phyloP scores from a whole-genome alignment of 2,888 invertebrate species.

The Hirudinaria manillensis region DNA sequence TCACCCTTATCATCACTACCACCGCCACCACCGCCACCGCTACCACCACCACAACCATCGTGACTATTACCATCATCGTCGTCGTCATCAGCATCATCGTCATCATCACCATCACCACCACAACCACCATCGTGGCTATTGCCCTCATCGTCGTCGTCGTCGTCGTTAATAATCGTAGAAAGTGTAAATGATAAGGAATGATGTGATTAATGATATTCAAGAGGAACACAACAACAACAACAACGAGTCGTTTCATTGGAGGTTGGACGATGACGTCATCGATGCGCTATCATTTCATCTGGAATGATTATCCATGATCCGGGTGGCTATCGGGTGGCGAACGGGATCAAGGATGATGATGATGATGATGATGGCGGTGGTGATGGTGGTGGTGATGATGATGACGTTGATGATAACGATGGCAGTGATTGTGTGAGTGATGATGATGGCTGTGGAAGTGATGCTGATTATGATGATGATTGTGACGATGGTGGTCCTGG shows the following conservation, averaged over 20 bases:
- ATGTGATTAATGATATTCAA: no score
- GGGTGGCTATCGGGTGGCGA: background rate
- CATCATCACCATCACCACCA: background rate
- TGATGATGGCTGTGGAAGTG: constrained; percentile 33
- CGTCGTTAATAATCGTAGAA: no score
- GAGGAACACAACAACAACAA: background rate
- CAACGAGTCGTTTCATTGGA: background rate
- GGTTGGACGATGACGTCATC: background rate
- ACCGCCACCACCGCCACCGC: background rate
- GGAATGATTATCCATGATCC: background rate
- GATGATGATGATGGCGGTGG: constrained; percentile 34
- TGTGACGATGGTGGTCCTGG: constrained; percentile 3
- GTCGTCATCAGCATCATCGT: no score
- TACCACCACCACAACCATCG: background rate
- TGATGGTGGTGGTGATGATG: constrained; percentile 36
- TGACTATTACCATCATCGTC: background rate
- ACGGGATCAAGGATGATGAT: background rate
- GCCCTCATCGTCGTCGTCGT: no score
- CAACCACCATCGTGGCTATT: background rate
- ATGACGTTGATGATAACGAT: constrained; percentile 33
- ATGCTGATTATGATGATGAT: constrained; percentile 33
- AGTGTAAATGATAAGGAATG: no score
- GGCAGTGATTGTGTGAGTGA: constrained; percentile 32
- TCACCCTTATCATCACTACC: no score
- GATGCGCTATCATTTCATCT: background rate